phyloP scores from a whole-genome alignment of 2,113 vertebrate species.

The Meriones unguiculatus region DNA sequence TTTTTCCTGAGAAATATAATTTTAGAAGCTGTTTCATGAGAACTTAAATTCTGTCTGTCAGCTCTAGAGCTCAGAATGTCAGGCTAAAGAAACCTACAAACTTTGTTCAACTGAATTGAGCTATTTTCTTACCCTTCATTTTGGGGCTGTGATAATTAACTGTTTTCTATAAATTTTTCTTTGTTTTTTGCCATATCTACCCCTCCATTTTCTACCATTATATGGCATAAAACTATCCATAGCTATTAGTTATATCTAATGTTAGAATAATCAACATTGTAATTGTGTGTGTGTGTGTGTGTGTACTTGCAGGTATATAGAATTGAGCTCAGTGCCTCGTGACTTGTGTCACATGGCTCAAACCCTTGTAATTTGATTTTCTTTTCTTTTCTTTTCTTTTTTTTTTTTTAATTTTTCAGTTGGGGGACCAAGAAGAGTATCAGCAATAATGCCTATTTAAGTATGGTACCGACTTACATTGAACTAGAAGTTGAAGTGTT shows the following conservation, averaged over 20 bases:
- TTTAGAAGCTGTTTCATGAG: slow-evolving; percentile 19
- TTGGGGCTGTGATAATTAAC: neutral
- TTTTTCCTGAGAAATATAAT: slow-evolving; percentile 26
- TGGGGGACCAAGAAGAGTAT: slow-evolving; percentile 28
- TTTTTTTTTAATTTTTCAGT: neutral
- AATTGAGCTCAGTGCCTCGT: neutral
- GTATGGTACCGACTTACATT: neutral
- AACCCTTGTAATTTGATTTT: neutral
- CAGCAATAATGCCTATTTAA: slow-evolving; percentile 6
- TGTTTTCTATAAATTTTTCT: neutral
- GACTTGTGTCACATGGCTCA: neutral
- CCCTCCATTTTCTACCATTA: neutral
- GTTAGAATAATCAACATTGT: neutral
- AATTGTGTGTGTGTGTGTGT: neutral
- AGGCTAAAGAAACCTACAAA: slow-evolving; percentile 2
- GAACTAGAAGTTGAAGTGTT: neutral
- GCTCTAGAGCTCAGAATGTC: neutral
- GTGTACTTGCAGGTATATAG: neutral
- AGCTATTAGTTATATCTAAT: slow-evolving; percentile 13
- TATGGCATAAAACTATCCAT: neutral
- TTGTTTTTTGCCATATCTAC: neutral
- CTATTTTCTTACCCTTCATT: slow-evolving; percentile 8
- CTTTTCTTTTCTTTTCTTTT: neutral
- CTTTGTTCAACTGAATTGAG: slow-evolving; percentile 8
- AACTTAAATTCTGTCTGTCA: neutral